A percentile compares a stretch with the other conserved stretches of the same genome.
Evolutionary conservation across 1,140 invertebrate genomes (phyloP).

Genomic region (Diploscapter pachys): DNA sequence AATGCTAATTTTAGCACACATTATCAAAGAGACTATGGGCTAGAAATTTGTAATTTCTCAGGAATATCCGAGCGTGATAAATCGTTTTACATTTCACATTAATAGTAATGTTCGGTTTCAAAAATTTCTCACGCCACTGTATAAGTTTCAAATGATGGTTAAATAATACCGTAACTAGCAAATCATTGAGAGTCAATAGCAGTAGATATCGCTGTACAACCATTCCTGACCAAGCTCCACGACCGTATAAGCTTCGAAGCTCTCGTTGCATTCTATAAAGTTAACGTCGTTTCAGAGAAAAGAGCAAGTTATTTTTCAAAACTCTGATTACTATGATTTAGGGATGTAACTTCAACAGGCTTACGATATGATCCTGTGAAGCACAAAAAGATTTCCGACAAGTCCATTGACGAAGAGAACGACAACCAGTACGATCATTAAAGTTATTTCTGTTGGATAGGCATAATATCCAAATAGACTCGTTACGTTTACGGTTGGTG

Average conservation of each 20-base stretch:
- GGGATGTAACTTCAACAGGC: not conserved
- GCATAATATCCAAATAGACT: no score
- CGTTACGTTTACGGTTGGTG: no score
- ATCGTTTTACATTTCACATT: no score
- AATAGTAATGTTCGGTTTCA: not conserved
- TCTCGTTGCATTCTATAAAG: not conserved
- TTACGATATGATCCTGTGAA: constrained; percentile 23
- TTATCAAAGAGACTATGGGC: no score
- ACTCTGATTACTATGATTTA: constrained; percentile 8
- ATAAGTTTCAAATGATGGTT: not conserved
- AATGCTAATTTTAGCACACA: no score
- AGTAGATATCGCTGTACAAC: constrained; percentile 16
- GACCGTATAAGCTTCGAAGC: not conserved
- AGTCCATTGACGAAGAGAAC: constrained; percentile 26
- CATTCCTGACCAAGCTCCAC: constrained; percentile 3
- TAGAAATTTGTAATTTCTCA: no score
- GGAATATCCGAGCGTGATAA: no score
- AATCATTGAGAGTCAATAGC: constrained; percentile 14
- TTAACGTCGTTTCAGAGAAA: not conserved
- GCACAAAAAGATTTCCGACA: constrained; percentile 17
- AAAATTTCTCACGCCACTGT: not conserved
- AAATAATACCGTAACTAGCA: constrained; percentile 16
- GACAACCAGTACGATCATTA: constrained; percentile 12
- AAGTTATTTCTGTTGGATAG: not conserved
- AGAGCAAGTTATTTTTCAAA: not conserved